These are phyloP conservation scores for Serranus cabrilla DNA, from an alignment of 2,797 vertebrate species.

Conservation along the genomic window DNA sequence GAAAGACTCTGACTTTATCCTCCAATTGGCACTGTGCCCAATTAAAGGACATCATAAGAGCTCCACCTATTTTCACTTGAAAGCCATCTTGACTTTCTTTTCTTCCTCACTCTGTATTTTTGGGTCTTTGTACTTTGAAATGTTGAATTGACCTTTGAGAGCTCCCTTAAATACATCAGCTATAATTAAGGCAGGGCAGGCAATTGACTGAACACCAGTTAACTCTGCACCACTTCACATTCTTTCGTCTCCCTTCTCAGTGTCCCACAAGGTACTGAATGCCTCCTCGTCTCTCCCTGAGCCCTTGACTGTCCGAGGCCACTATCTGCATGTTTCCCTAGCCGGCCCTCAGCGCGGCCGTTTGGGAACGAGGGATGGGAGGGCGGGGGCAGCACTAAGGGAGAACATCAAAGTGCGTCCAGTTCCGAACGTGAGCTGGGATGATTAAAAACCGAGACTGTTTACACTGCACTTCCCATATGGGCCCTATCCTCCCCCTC, in stretches of 20 bases:
- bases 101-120: slow-evolving; percentile 47
- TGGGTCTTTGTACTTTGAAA: slow-evolving; percentile 58
- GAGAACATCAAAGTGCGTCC: slow-evolving; percentile 86
- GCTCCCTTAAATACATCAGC: slow-evolving; percentile 70
- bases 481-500: slow-evolving; percentile 74
- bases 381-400: slow-evolving; percentile 79
- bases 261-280: slow-evolving; percentile 73
- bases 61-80: slow-evolving; percentile 59
- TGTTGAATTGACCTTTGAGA: slow-evolving; percentile 73
- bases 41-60: slow-evolving; percentile 73
- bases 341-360: slow-evolving; percentile 48
- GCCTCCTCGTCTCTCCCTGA: slow-evolving; percentile 39
- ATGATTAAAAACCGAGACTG: slow-evolving; percentile 88
- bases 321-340: slow-evolving; percentile 61
- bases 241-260: slow-evolving; percentile 59
- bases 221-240: slow-evolving; percentile 72
- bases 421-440: slow-evolving; percentile 85
- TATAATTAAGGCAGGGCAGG: slow-evolving; percentile 71
- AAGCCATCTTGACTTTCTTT: slow-evolving; percentile 70
- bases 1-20: slow-evolving; percentile 70
- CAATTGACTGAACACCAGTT: slow-evolving; percentile 69
- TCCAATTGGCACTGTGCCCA: slow-evolving; percentile 65
- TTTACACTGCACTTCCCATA: slow-evolving; percentile 89
- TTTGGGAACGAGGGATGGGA: slow-evolving; percentile 73
- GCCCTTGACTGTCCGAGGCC: slow-evolving; percentile 36